Evolutionary conservation across 2,888 invertebrate genomes (phyloP).

Genomic region (Chrysolina oricalcia): DNA sequence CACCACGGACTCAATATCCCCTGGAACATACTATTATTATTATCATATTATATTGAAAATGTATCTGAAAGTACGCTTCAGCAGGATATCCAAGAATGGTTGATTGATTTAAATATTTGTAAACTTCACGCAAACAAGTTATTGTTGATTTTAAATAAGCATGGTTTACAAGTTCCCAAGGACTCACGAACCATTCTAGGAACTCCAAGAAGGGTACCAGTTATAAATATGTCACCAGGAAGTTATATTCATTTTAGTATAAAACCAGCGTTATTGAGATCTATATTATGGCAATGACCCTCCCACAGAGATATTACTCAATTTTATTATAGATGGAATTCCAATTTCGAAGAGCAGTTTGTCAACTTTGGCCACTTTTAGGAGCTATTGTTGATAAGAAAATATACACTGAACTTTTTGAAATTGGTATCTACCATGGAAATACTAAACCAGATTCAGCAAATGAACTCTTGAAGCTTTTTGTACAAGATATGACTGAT

Average conservation of each 20-base stretch:
- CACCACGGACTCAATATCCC: too few species aligned
- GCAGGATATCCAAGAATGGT: constrained; percentile 27
- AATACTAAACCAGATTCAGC: constrained; percentile 25
- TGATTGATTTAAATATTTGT: constrained; percentile 26
- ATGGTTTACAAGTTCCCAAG: constrained; percentile 28
- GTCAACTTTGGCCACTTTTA: constrained; percentile 17
- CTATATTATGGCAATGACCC: constrained; percentile 23
- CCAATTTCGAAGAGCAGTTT: constrained; percentile 26
- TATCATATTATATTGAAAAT: background rate
- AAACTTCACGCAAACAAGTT: constrained; percentile 24
- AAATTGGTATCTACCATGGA: constrained; percentile 27
- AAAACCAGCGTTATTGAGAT: constrained; percentile 5
- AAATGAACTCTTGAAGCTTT: constrained; percentile 25
- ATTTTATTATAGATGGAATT: constrained; percentile 27
- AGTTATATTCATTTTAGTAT: constrained; percentile 31
- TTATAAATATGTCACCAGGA: constrained; percentile 22
- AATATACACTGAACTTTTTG: constrained; percentile 29
- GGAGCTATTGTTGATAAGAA: constrained; percentile 24
- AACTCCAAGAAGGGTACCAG: constrained; percentile 18
- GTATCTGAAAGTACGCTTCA: constrained; percentile 5
- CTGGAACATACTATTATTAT: too few species aligned
- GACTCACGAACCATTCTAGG: constrained; percentile 26
- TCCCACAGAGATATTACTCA: constrained; percentile 16
- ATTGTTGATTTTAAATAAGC: constrained; percentile 23
- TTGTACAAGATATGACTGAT: constrained; percentile 30